These are phyloP conservation scores for Lateolabrax maculatus DNA, from an alignment of 2,797 vertebrate genomes.

Conservation along the genomic window DNA sequence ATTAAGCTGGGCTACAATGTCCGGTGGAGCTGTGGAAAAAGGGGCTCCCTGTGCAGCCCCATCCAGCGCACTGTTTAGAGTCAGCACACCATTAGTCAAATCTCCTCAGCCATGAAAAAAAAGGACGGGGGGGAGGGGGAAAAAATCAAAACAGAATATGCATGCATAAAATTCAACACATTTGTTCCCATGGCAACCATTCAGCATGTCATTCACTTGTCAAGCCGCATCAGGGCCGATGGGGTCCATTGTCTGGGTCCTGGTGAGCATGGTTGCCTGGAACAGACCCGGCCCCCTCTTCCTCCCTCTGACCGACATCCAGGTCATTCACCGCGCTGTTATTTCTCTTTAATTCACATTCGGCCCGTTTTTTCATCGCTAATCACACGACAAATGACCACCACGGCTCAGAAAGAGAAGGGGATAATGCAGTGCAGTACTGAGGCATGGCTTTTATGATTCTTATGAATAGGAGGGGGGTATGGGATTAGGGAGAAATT, in stretches of 20 bases:
- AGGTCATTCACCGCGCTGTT: constrained; percentile 86
- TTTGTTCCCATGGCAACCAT: constrained; percentile 99
- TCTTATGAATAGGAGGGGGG: constrained; percentile 68
- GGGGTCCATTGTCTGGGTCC: constrained; percentile 97
- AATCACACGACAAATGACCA: constrained; percentile 86
- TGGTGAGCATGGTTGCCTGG: constrained; percentile 91
- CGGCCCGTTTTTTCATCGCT: constrained; percentile 75
- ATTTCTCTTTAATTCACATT: constrained; percentile 83
- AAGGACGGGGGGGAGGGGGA: constrained; percentile 14
- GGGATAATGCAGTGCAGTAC: constrained; percentile 72
- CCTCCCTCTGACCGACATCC: constrained; percentile 83
- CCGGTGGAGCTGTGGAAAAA: constrained; percentile 67
- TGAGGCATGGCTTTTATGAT: constrained; percentile 80
- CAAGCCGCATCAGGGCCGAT: constrained; percentile 98
- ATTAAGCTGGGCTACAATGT: constrained; percentile 82
- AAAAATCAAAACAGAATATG: constrained; percentile 89
- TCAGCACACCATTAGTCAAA: constrained; percentile 98
- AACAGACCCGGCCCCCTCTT: constrained; percentile 71
- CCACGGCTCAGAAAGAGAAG: constrained; percentile 51
- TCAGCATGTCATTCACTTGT: constrained; percentile 99
- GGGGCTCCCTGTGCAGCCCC: constrained; percentile 75
- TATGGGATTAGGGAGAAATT: constrained; percentile 76
- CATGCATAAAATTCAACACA: constrained; percentile 99
- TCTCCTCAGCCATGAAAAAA: constrained; percentile 86
- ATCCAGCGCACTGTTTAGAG: constrained; percentile 82